phyloP scores from a whole-genome alignment of 2,113 vertebrate species.

The Columba janthina region DNA sequence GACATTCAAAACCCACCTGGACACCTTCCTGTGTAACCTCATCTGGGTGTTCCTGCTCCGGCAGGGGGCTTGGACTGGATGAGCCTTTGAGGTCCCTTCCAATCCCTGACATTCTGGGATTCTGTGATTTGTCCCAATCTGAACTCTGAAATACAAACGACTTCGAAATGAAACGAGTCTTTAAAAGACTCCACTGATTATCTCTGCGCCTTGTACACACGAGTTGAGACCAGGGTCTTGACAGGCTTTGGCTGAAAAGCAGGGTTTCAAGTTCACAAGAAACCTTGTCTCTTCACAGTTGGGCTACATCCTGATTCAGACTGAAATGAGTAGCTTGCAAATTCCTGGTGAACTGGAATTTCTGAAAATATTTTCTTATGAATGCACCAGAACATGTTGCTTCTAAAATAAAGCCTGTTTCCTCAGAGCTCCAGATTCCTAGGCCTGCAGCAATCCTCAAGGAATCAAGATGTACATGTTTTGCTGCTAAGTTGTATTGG shows the following conservation, averaged over 20 bases:
- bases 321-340: background rate
- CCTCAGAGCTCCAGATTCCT: background rate
- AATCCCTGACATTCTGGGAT: too few species aligned
- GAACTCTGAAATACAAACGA: background rate
- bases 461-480: background rate
- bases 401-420: constrained; percentile 17
- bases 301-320: background rate
- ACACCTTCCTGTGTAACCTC: too few species aligned
- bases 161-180: background rate
- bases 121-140: background rate
- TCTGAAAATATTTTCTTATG: background rate
- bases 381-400: background rate
- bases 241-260: background rate
- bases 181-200: background rate
- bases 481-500: background rate
- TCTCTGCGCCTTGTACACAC: background rate
- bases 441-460: background rate
- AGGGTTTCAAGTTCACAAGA: background rate
- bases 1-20: too few species aligned
- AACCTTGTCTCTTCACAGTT: background rate
- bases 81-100: too few species aligned
- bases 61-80: too few species aligned
- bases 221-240: background rate
- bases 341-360: background rate
- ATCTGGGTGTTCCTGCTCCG: too few species aligned